These are phyloP conservation scores for Pelvicachromis taeniatus DNA, from an alignment of 2,113 vertebrate genomes.

Conservation along the genomic window DNA sequence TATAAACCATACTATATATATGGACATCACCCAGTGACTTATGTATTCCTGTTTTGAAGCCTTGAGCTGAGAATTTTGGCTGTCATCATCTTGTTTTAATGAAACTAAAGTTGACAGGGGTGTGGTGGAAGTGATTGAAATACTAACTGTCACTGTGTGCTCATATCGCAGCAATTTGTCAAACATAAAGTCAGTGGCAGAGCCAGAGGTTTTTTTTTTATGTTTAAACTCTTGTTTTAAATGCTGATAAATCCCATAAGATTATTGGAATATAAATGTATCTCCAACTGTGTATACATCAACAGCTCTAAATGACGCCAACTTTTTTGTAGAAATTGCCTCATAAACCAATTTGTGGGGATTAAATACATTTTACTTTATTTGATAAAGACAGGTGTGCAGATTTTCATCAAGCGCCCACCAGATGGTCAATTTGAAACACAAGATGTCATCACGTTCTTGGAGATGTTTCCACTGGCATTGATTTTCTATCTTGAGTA, in stretches of 20 bases:
- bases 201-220: background rate
- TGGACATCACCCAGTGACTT: background rate
- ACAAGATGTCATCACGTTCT: conserved; percentile 37
- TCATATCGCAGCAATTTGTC: background rate
- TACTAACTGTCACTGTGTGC: background rate
- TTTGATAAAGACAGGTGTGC: conserved; percentile 55
- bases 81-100: background rate
- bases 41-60: background rate
- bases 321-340: background rate
- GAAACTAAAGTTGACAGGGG: background rate
- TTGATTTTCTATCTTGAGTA: conserved; percentile 63
- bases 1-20: too few species aligned
- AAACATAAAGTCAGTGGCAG: background rate
- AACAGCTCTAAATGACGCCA: background rate
- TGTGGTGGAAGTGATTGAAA: background rate
- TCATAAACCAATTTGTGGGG: background rate
- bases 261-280: background rate
- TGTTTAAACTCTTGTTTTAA: background rate
- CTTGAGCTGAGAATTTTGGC: background rate
- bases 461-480: conserved; percentile 54
- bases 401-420: conserved; percentile 59
- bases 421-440: conserved; percentile 22
- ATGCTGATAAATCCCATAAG: background rate
- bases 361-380: background rate
- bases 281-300: background rate